Conservation (phyloP, 2,888 invertebrate species). For the Lithophane socia region DNA sequence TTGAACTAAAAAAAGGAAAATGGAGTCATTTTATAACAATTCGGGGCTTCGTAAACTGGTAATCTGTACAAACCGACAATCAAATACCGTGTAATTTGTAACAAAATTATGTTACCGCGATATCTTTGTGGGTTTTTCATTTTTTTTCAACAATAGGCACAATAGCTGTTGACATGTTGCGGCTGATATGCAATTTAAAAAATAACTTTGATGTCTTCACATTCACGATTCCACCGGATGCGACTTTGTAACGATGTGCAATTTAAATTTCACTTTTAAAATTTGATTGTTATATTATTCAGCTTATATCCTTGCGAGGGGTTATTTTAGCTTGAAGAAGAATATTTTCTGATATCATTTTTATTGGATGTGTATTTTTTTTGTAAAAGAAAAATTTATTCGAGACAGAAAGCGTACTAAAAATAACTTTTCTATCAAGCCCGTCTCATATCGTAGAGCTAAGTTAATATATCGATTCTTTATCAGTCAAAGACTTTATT, state of each 20-base stretch:
- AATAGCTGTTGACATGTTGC: slow-evolving; percentile 89
- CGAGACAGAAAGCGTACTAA: background rate
- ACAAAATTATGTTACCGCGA: slow-evolving; percentile 87
- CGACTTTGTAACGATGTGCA: slow-evolving; percentile 78
- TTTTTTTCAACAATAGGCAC: slow-evolving; percentile 77
- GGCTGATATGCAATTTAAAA: slow-evolving; percentile 82
- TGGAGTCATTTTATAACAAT: slow-evolving; percentile 88
- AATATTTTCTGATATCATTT: slow-evolving; percentile 36
- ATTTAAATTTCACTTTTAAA: slow-evolving; percentile 82
- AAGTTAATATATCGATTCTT: slow-evolving; percentile 53
- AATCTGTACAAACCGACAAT: slow-evolving; percentile 88
- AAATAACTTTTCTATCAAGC: slow-evolving; percentile 57
- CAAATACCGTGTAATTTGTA: slow-evolving; percentile 86
- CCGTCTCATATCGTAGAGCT: slow-evolving; percentile 62
- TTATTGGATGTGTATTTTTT: background rate
- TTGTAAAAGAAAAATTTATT: background rate
- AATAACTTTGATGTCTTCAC: slow-evolving; percentile 81
- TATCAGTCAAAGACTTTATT: slow-evolving; percentile 89
- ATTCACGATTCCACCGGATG: slow-evolving; percentile 79
- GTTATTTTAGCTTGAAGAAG: slow-evolving; percentile 39
- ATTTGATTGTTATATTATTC: slow-evolving; percentile 64
- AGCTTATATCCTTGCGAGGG: slow-evolving; percentile 51
- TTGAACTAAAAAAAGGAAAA: slow-evolving; percentile 84
- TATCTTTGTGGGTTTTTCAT: slow-evolving; percentile 80
- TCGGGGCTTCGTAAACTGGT: slow-evolving; percentile 83